Percentiles rank a stretch among this genome's conserved stretches.
These are phyloP conservation scores for Henricia sp. DNA, from an alignment of 53 echinoderm and acorn worm species.

Conservation along the genomic window DNA sequence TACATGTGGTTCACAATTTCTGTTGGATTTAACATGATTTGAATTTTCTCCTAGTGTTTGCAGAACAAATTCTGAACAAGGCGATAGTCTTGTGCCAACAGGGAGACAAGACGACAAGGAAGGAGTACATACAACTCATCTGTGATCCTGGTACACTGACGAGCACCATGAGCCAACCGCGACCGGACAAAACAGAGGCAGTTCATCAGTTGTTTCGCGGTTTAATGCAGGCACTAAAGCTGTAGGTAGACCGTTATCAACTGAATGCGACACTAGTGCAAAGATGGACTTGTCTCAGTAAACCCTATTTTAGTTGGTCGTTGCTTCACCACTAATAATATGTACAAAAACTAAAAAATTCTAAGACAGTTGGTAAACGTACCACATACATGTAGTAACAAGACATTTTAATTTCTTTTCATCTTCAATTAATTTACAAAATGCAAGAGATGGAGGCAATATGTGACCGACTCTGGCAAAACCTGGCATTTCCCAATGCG, in stretches of 20 bases:
- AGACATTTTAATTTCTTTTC: too few species aligned
- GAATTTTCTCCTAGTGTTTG: conserved; percentile 8
- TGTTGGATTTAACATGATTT: too few species aligned
- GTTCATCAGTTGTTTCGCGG: not conserved
- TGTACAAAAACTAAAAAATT: conserved; percentile 1
- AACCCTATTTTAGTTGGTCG: too few species aligned
- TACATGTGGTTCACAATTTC: too few species aligned
- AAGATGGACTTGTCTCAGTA: too few species aligned
- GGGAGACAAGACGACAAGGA: not conserved
- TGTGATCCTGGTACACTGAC: conserved; percentile 9
- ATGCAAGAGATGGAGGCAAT: too few species aligned
- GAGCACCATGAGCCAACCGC: not conserved
- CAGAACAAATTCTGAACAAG: conserved; percentile 13
- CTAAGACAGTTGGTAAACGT: not conserved
- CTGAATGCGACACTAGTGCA: not conserved
- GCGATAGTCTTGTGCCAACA: conserved; percentile 1
- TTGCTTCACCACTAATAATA: not conserved
- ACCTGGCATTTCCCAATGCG: too few species aligned
- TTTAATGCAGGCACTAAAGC: not conserved
- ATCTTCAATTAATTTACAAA: too few species aligned
- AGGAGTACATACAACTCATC: not conserved
- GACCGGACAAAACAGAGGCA: conserved; percentile 1
- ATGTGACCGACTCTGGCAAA: too few species aligned
- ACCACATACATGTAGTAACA: too few species aligned
- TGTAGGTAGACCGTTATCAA: conserved; percentile 8